Percentiles rank a stretch among this genome's conserved stretches.
phyloP scores from a whole-genome alignment of 2,888 invertebrate genomes.

The Cephus pygmeus region DNA sequence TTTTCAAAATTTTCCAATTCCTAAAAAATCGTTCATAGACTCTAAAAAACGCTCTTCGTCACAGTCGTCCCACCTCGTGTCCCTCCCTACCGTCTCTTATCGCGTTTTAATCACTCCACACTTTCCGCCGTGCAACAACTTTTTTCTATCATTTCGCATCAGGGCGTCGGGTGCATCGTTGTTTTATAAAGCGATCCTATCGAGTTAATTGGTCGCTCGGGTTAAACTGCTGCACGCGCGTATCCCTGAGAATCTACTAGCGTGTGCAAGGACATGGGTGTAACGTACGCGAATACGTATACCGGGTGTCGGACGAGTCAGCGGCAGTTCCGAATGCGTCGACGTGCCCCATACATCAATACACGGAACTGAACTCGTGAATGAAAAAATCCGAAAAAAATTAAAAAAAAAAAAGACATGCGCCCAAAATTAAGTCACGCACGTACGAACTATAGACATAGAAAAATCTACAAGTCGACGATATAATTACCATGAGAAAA shows the following conservation, averaged over 20 bases:
- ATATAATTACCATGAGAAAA: neutral
- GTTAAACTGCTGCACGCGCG: slow-evolving; percentile 58
- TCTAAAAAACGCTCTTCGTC: neutral
- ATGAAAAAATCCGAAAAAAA: neutral
- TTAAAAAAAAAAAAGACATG: neutral
- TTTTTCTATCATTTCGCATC: neutral
- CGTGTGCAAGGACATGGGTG: slow-evolving; percentile 15
- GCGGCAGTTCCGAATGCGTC: neutral
- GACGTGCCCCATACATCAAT: neutral
- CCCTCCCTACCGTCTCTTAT: neutral
- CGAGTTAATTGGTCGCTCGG: slow-evolving; percentile 60
- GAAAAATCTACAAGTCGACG: neutral
- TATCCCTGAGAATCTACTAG: slow-evolving; percentile 55
- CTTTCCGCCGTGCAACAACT: neutral
- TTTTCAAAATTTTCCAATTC: neutral
- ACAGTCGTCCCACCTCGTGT: neutral
- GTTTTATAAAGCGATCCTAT: slow-evolving; percentile 48
- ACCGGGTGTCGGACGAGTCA: neutral
- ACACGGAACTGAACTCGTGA: too few relatives aligned
- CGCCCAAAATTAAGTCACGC: neutral
- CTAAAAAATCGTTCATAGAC: neutral
- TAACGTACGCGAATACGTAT: neutral
- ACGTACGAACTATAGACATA: neutral
- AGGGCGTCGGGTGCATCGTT: neutral
- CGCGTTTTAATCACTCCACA: neutral